These are phyloP conservation scores for Psittacula derbiana DNA, from an alignment of 2,797 vertebrate species.

Conservation along the genomic window DNA sequence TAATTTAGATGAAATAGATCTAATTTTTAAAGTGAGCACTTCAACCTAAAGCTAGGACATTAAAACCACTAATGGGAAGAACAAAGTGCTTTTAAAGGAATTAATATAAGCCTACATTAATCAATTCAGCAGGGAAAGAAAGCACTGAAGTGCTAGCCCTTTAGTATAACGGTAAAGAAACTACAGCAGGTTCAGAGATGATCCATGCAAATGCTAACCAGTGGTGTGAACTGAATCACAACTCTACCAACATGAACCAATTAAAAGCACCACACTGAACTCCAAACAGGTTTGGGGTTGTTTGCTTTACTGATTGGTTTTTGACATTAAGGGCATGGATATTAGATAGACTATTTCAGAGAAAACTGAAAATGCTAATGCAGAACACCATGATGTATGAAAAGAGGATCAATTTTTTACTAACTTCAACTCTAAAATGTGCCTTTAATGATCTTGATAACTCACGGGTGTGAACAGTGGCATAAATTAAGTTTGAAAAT, in stretches of 20 bases:
- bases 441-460: not conserved
- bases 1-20: not conserved
- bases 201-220: not conserved
- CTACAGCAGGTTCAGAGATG: not conserved
- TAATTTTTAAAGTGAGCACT: not conserved
- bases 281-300: not conserved
- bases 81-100: not conserved
- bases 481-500: not conserved
- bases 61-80: not conserved
- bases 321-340: not conserved
- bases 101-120: not conserved
- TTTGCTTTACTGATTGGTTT: not conserved
- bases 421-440: not conserved
- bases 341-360: not conserved
- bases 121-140: not conserved
- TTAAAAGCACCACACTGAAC: not conserved
- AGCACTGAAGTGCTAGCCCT: not conserved
- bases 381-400: not conserved
- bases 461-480: not conserved
- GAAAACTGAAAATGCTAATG: not conserved
- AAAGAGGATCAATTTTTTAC: not conserved
- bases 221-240: not conserved
- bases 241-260: not conserved
- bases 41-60: not conserved
- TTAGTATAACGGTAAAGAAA: not conserved